Evolutionary conservation across 1,140 invertebrate species (phyloP), one percentile per base, ranked within the genome.

Genomic region (Luehdorfia chinensis): DNA sequence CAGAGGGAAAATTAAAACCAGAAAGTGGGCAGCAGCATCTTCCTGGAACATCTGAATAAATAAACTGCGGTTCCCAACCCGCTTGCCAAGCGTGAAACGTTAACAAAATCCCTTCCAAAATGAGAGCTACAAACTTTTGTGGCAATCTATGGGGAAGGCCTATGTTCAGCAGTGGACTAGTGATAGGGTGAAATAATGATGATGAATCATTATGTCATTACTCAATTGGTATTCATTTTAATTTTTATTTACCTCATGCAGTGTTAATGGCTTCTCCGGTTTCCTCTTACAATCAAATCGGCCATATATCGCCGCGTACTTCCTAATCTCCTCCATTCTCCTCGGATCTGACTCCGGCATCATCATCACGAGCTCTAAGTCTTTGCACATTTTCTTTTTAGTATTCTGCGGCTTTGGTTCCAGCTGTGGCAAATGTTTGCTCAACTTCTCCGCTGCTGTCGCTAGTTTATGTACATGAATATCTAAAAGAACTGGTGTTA

Each of bases 281-380:
- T 97, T 96, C 66, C 97, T 88, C 79, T 98, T 98, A 69, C 97
- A 98, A 79, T 99, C 97, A 77, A 98, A 98, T 49, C 95, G 89
- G 1, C 97, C 97, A 78, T 99, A 99, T 67, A 99, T 99, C 7
- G 97, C 96, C 8, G 97, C 95, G 81, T 96, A 99, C 79, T 97
- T 97, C 66, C 97, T 90, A 55, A 99, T 96, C 75, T 97, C 94
- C 43, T 98, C 95, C 93, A 98, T 96, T 56, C 95, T 87, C 8
- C 92, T 87, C 0, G 95, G 95, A 87, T 97, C 95, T 41, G 92
- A 92, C 63, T 96, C 95, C 4, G 93, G 89, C 94, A 98, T 96
- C 50, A 92, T 92, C 89, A 97, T 95, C 13, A 97, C 93, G 71
- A 94, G 88, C 90, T 98, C 95, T 51, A 98, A 87, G 69, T 98